Evolutionary conservation across 2,113 vertebrate species (phyloP).

Genomic region (Pitta sordida): DNA sequence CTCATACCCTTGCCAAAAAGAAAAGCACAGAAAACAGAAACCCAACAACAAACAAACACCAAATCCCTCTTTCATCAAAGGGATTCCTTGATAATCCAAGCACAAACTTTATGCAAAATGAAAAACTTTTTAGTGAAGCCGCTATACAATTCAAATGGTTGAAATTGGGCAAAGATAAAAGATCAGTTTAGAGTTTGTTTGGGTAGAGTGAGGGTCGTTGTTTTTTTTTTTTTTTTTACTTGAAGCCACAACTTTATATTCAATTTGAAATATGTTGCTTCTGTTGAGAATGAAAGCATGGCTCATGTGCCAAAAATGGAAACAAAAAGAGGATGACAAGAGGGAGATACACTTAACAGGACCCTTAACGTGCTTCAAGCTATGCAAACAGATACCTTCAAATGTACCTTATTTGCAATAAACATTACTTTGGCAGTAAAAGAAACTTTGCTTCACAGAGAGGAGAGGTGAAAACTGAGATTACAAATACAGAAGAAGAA

Average conservation of each 20-base stretch:
- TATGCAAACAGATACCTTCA: slow-evolving; percentile 26
- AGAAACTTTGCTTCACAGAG: slow-evolving; percentile 13
- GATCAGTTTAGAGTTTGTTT: background rate
- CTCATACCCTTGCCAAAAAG: slow-evolving; percentile 12
- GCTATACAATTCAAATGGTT: background rate
- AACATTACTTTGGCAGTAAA: slow-evolving; percentile 22
- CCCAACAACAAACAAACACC: background rate
- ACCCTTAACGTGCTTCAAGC: slow-evolving; percentile 6
- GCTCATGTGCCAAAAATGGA: slow-evolving; percentile 19
- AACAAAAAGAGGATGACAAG: slow-evolving; percentile 28
- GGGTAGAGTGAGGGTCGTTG: background rate
- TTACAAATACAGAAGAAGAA: slow-evolving; percentile 22
- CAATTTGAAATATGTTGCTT: background rate
- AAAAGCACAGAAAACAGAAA: background rate
- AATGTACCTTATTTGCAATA: slow-evolving; percentile 39
- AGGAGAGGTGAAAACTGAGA: background rate
- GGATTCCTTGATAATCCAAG: background rate
- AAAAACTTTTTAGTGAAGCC: background rate
- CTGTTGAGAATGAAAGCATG: background rate
- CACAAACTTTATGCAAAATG: background rate
- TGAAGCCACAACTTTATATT: background rate
- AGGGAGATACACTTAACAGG: background rate
- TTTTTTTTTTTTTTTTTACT: background rate
- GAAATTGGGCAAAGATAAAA: slow-evolving; percentile 11
- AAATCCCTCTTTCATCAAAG: background rate